Base-by-base conservation (phyloP, 2,888 invertebrate genomes). In the Selenia dentaria region DNA sequence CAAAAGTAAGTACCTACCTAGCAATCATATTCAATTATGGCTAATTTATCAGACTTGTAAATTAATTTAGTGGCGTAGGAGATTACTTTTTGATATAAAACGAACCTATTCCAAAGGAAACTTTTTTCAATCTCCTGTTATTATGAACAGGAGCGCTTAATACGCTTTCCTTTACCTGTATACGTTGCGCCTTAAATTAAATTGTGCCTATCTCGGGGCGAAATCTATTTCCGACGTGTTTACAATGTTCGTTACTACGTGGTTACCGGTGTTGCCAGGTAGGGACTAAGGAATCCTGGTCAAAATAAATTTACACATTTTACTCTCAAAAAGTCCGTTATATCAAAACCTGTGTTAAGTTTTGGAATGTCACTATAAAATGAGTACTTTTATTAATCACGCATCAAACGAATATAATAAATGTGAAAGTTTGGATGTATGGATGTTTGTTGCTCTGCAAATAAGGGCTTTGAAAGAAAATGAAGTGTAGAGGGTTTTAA, bases 171-270 rank as follows among this genome's bases (percentile, higher is more conserved):
- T 39, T 47, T 56, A 49, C 51, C 53, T 54, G 54, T 54, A 48
- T 45, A 50, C 52, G 39, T 33, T 28, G 42, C 44, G 47, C 42
- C 44, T 44, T 41, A 59, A 59, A 59, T 59, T 56, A 59, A 59
- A 59, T 59, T 59, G 54, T 46, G 54, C 54, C 50, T 52, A 65
- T 64, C 60, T 62, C 60, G 60, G 42, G 49, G 63, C 55, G 60
- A 61, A 70, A 70, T 64, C 66, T 68, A 70, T 73, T 69, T 68
- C 64, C 62, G 56, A 55, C 66, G 64, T 70, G 69, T 68, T 71
- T 70, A 70, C 68, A 70, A 70, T 72, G 64, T 70, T 67, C 67
- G 67, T 65, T 60, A 58, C 60, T 54, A 59, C 54, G 62, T 59
- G 64, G 61, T 63, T 57, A 59, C 24, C 8, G 12, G 44, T 45